Percentiles rank a stretch among this genome's conserved stretches.
These are phyloP conservation scores for Sminthurinus aureus DNA, from an alignment of 2,888 invertebrate species.

Conservation along the genomic window DNA sequence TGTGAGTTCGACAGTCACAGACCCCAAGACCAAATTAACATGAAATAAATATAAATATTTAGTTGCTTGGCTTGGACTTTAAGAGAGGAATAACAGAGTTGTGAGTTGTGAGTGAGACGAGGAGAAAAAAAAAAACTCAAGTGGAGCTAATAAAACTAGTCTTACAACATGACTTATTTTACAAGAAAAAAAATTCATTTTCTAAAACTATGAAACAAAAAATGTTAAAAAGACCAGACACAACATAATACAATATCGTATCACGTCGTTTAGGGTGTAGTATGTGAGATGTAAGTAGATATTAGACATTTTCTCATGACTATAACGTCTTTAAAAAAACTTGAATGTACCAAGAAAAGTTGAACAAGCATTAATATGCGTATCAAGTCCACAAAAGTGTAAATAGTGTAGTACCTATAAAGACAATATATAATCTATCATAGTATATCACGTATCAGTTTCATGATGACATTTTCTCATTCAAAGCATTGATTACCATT, in stretches of 20 bases:
- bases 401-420: neutral
- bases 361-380: neutral
- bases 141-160: constrained; percentile 7
- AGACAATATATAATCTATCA: neutral
- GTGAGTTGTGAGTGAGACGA: constrained; percentile 11
- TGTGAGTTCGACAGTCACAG: neutral
- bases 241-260: neutral
- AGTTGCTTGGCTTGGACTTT: no score
- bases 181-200: neutral
- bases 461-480: neutral
- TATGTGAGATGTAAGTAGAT: no score
- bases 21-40: neutral
- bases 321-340: neutral
- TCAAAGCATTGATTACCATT: neutral
- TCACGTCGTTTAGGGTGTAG: neutral
- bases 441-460: neutral
- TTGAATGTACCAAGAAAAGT: neutral
- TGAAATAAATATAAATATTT: neutral
- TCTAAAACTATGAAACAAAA: neutral
- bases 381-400: no score
- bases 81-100: neutral
- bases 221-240: neutral
- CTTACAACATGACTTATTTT: neutral
- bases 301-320: neutral
- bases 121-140: neutral